Evolutionary conservation across 1,140 invertebrate genomes (phyloP), one percentile per base, ranked within the genome.

Genomic region (Pentalonia nigronervosa): DNA sequence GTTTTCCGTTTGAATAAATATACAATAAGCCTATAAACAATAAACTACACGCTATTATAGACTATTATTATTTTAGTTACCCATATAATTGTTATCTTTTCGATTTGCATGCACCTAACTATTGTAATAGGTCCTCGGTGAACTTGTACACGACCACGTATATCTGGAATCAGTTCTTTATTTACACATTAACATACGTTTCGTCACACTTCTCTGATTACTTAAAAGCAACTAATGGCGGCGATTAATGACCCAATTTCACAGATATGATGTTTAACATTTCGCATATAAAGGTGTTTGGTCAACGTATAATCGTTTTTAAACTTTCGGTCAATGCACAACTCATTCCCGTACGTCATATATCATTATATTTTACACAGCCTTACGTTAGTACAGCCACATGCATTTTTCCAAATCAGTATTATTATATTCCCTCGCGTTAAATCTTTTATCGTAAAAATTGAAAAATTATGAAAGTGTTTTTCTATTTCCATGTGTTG

Each of bases 381-480:
- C 0, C 21, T 8, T 20, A 41, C 23, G 34, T 0, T 25, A 84
- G 36, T 9, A 83, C 21, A 41, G 83, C 34, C 36, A 45, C 83
- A 30, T 41, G 23, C 0, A 84, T 25, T 86, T 86, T 45, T n/a
- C 14, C 60, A 76, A 20, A 20, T 76, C 60, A 76, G 4, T 67
- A 6, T 7, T 7, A 67, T 30, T 67, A n/a, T n/a, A 30, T n/a
- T n/a, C 14, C 14, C 17, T 76, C n/a, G 4, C 60, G 7, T 7
- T n/a, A 17, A 30, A 76, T 67, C 6, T 14, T 11, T 30, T 67
- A 7, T 67, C 60, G 9, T 34, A 76, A 76, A 6, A n/a, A 76
- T 67, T 67, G 14, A 60, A n/a, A 11, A 86, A 48, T 11, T 87
- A 87, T 87, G 86, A 87, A 87, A 87, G 30, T 87, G 86, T 20